Percentiles rank a stretch among this genome's conserved stretches.
Evolutionary conservation across 2,113 vertebrate genomes (phyloP).

Genomic region (Aldabrachelys gigantea): DNA sequence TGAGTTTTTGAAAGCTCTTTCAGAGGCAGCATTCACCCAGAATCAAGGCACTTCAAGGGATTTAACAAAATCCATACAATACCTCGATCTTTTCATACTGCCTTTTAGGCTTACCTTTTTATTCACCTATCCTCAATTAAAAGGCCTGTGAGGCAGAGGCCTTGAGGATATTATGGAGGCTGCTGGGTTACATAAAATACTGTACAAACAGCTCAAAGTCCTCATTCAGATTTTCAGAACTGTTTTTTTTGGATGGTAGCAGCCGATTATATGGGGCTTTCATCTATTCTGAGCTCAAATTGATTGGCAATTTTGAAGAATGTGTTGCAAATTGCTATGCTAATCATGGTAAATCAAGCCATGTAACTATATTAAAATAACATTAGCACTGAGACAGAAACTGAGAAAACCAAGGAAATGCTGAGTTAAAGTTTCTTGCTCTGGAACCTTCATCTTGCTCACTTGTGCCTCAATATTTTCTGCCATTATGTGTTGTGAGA

Average conservation of each 20-base stretch:
- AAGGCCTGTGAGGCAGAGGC: background rate
- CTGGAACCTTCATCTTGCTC: background rate
- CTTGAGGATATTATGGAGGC: background rate
- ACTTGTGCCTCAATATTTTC: background rate
- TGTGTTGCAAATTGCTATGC: slow-evolving; percentile 52
- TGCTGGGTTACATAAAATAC: background rate
- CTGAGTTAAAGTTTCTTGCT: slow-evolving; percentile 13
- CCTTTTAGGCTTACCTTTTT: background rate
- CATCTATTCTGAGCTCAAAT: slow-evolving; percentile 43
- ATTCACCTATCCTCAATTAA: background rate
- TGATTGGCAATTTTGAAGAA: slow-evolving; percentile 65
- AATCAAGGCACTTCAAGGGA: background rate
- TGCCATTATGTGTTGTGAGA: background rate
- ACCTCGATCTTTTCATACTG: background rate
- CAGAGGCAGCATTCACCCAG: background rate
- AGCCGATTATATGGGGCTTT: background rate
- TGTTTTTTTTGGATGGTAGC: slow-evolving; percentile 30
- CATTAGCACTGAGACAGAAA: slow-evolving; percentile 36
- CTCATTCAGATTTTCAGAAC: background rate
- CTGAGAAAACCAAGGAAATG: background rate
- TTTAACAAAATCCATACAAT: background rate
- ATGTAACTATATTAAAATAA: slow-evolving; percentile 54
- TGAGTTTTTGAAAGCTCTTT: background rate
- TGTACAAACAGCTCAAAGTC: background rate
- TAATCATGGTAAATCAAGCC: slow-evolving; percentile 61